Base-by-base conservation (phyloP, 1,140 invertebrate species). In the Linepithema humile region DNA sequence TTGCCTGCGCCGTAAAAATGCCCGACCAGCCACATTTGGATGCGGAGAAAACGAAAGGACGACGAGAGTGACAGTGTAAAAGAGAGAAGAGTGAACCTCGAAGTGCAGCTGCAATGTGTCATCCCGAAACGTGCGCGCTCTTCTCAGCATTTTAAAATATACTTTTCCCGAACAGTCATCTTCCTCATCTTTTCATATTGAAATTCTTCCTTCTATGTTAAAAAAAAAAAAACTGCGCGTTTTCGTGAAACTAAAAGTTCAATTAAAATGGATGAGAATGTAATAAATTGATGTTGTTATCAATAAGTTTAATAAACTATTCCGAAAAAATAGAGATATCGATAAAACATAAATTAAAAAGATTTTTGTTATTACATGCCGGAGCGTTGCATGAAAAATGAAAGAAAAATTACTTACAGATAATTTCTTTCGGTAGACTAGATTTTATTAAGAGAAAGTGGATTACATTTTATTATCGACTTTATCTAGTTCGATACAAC, bases 31-130 rank as follows among this genome's bases (percentile, higher is more conserved):
- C 57, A 69, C 70, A 59, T 86, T 87, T 77, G 64, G 84, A 85
- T 29, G 35, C 32, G 35, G 43, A 87, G 85, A 87, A 84, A 84
- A 87, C 32, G 85, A 87, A 80, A 88, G 67, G 50, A 59, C 55
- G 65, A 67, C 35, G 80, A 83, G 80, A 86, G 75, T 83, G 85
- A 87, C 77, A 70, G 84, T n/a, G n/a, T 69, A 40, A 69, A 62
- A 5, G 50, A 26, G 40, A 74, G 53, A 26, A 48, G 40, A 45
- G 55, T 5, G 50, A 20, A 45, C 7, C 9, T 38, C 48, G 75
- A 55, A 69, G 48, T 35, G 50, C 40, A 43, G 45, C 29, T 23
- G 45, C 38, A 26, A 53, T n/a, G n/a, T 59, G 43, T 55, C 80
- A 26, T 5, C 29, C 15, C 55, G 26, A 75, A 75, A 75, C 15